Conservation (phyloP, 2,113 vertebrate species). For the Delphinus delphis region DNA sequence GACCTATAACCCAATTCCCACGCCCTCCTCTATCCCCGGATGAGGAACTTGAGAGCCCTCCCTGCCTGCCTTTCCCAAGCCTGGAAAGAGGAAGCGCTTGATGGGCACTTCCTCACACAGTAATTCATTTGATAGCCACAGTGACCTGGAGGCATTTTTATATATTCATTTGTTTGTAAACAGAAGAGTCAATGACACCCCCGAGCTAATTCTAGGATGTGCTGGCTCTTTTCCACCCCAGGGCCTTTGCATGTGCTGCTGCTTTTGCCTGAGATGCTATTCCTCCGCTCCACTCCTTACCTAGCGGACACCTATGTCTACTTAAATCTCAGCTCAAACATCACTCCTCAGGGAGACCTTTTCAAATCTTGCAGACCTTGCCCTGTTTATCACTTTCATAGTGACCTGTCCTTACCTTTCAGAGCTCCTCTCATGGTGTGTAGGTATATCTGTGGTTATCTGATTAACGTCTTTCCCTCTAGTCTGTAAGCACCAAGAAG, state of each 20-base stretch:
- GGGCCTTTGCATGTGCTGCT: neutral
- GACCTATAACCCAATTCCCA: neutral
- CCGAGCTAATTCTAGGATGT: neutral
- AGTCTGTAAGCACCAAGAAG: neutral
- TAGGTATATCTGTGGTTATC: too few species aligned
- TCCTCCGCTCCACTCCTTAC: neutral
- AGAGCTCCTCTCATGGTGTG: neutral
- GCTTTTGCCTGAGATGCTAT: neutral
- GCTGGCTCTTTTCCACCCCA: neutral
- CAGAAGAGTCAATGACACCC: neutral
- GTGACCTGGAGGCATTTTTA: neutral
- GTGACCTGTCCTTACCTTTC: neutral
- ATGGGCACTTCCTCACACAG: rapidly evolving
- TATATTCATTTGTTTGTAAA: neutral
- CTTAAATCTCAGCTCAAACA: neutral
- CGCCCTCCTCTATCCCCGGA: too few species aligned
- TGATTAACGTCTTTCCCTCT: neutral
- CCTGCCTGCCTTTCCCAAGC: neutral
- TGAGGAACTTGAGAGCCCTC: neutral
- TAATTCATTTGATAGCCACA: neutral
- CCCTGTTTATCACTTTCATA: neutral
- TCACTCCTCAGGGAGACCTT: neutral
- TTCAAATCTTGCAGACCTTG: neutral
- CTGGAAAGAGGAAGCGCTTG: neutral
- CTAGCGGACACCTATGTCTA: neutral